Percentiles rank a stretch among this genome's conserved stretches.
Evolutionary conservation across 2,888 invertebrate genomes (phyloP).

Genomic region (Heliothis peltigera): DNA sequence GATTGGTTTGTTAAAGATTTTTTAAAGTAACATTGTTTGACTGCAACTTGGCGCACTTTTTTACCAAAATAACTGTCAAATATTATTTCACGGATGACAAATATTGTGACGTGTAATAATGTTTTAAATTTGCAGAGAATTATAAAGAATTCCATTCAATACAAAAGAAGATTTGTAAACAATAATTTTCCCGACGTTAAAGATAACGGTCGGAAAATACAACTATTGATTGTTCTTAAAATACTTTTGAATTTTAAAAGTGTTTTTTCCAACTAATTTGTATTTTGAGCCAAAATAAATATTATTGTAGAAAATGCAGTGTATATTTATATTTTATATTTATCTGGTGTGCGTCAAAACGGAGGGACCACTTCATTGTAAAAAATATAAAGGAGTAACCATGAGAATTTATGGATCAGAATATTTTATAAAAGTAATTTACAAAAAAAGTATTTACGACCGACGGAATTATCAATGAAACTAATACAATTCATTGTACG

Average conservation of each 20-base stretch:
- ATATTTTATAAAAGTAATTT: slow-evolving; percentile 5
- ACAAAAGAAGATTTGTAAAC: background rate
- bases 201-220: background rate
- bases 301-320: background rate
- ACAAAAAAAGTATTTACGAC: slow-evolving; percentile 34
- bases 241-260: background rate
- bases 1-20: background rate
- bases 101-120: background rate
- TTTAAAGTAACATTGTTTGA: background rate
- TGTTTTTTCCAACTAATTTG: background rate
- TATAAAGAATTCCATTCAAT: background rate
- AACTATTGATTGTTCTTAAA: background rate
- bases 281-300: background rate
- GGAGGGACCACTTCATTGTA: background rate
- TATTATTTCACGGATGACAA: background rate
- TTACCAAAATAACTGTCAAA: background rate
- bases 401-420: background rate
- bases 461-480: slow-evolving; percentile 40
- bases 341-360: background rate
- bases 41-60: background rate
- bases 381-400: background rate
- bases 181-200: background rate
- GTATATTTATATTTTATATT: background rate
- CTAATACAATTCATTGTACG: slow-evolving; percentile 12
- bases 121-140: background rate